These are phyloP conservation scores for Sus cebifrons DNA, from an alignment of 2,797 vertebrate genomes.

Conservation along the genomic window DNA sequence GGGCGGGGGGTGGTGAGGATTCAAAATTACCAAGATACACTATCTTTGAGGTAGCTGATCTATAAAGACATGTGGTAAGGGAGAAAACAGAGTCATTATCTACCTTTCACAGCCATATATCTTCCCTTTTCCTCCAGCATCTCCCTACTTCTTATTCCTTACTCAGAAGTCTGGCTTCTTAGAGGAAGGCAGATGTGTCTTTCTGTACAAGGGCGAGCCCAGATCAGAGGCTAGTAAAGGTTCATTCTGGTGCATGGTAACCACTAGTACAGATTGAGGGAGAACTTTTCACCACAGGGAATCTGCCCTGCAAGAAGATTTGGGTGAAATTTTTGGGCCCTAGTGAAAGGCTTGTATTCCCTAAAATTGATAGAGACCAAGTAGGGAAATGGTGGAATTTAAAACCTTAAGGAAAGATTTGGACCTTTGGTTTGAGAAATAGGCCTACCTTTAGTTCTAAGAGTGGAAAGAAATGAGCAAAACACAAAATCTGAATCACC, in stretches of 20 bases:
- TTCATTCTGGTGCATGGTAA: neutral
- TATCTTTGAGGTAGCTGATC: neutral
- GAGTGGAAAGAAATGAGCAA: neutral
- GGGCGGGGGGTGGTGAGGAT: no score
- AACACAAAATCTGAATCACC: neutral
- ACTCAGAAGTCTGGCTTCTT: neutral
- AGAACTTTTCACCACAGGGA: neutral
- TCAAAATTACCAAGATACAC: neutral
- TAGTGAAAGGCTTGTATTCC: neutral
- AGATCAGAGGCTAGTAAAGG: neutral
- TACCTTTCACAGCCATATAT: neutral
- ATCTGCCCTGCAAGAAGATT: neutral
- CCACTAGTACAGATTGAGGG: neutral
- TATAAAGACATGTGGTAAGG: neutral
- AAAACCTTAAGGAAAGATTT: constrained; percentile 35
- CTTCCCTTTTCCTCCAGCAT: neutral
- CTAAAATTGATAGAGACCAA: neutral
- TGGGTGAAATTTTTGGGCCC: neutral
- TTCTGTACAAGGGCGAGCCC: neutral
- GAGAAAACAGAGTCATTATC: neutral
- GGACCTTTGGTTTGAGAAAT: constrained; percentile 18
- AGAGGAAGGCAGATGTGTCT: neutral
- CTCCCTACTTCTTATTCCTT: neutral
- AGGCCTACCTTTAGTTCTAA: neutral
- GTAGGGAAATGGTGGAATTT: neutral